These are phyloP conservation scores for Channa maculata DNA, from an alignment of 2,113 vertebrate genomes.

Conservation along the genomic window DNA sequence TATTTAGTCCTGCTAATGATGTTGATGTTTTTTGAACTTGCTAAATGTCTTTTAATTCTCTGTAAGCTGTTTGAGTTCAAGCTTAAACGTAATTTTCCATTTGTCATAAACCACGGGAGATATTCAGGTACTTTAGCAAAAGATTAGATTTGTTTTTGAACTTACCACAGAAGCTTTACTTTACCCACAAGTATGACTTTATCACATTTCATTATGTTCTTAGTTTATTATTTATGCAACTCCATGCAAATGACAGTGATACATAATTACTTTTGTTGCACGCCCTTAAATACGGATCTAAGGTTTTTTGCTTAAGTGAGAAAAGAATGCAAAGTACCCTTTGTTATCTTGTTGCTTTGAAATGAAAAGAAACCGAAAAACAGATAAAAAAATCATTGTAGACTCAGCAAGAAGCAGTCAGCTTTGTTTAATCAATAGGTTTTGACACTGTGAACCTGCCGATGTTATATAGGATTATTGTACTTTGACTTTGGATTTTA, in stretches of 20 bases:
- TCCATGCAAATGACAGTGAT: not conserved
- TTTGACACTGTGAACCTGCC: not conserved
- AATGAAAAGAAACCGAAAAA: not conserved
- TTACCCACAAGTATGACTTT: too few species aligned
- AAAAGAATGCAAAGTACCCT: too few species aligned
- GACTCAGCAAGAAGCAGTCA: not conserved
- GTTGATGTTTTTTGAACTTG: constrained; percentile 22
- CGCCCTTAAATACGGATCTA: too few species aligned
- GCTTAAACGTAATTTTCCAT: constrained; percentile 4
- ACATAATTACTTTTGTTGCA: too few species aligned
- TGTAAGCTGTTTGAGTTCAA: constrained; percentile 3
- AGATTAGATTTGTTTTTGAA: not conserved
- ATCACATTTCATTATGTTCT: not conserved
- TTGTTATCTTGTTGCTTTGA: too few species aligned
- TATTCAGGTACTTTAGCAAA: not conserved
- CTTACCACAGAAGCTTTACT: not conserved
- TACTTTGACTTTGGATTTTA: not conserved
- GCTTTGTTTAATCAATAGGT: not conserved
- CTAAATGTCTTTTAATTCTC: constrained; percentile 9
- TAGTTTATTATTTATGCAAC: not conserved
- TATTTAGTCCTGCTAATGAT: constrained; percentile 34
- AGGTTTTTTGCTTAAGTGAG: too few species aligned
- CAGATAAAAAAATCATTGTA: not conserved
- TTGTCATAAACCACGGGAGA: not conserved
- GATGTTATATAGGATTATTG: not conserved